Percentiles rank a stretch among this genome's conserved stretches.
Evolutionary conservation across 2,888 invertebrate species (phyloP).

Genomic region (Eupithecia insigniata): DNA sequence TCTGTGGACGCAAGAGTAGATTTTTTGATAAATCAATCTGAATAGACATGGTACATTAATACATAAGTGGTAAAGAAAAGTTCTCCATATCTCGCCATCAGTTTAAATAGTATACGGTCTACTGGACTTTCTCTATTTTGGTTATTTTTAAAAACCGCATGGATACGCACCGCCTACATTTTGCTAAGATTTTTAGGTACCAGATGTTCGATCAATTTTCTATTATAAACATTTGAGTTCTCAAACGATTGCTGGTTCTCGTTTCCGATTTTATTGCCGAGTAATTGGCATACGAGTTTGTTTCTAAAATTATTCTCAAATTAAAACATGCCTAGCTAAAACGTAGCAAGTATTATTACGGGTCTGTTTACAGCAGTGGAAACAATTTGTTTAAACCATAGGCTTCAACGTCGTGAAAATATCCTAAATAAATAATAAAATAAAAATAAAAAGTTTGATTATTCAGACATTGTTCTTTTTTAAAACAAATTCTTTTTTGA

Average conservation of each 20-base stretch:
- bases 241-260: constrained; percentile 19
- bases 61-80: too few species aligned
- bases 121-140: too few species aligned
- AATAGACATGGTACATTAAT: too few species aligned
- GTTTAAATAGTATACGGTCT: too few species aligned
- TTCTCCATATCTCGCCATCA: too few species aligned
- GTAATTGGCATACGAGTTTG: constrained; percentile 28
- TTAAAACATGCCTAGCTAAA: constrained; percentile 13
- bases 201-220: constrained; percentile 27
- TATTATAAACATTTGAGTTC: constrained; percentile 28
- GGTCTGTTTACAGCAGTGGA: background rate
- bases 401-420: too few species aligned
- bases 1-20: too few species aligned
- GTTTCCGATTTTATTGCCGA: constrained; percentile 26
- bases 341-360: background rate
- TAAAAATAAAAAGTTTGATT: too few species aligned
- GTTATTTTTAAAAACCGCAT: background rate
- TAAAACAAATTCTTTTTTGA: too few species aligned
- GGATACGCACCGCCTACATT: background rate
- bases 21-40: too few species aligned
- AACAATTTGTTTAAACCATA: background rate
- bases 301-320: constrained; percentile 21
- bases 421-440: too few species aligned
- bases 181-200: constrained; percentile 4
- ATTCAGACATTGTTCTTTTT: too few species aligned